A percentile compares a stretch with the other conserved stretches of the same genome.
Conservation (phyloP, 2,888 invertebrate genomes). For the Antheraea yamamai region DNA sequence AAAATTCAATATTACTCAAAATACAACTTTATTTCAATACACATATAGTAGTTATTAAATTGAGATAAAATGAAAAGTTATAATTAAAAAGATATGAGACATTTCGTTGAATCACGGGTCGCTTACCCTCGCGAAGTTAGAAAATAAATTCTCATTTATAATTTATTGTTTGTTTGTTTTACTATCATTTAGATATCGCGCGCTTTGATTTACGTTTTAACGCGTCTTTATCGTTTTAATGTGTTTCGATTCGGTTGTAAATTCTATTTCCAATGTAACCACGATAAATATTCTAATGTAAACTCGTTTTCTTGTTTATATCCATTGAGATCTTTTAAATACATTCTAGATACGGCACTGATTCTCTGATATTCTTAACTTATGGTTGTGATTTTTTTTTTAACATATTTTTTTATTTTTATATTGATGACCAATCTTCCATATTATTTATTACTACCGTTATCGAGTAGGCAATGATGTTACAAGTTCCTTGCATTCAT, state of each 20-base stretch:
- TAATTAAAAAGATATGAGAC: background rate
- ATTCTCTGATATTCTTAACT: background rate
- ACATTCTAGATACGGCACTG: background rate
- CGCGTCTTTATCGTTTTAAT: slow-evolving; percentile 12
- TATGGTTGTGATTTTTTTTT: background rate
- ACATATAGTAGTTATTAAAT: background rate
- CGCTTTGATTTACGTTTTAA: slow-evolving; percentile 19
- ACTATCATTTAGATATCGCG: slow-evolving; percentile 11
- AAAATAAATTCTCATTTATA: slow-evolving; percentile 52
- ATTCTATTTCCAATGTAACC: background rate
- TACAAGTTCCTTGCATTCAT: no score
- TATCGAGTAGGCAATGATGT: no score
- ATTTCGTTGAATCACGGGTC: slow-evolving; percentile 63
- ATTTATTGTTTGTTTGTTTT: slow-evolving; percentile 30
- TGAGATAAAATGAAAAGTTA: background rate
- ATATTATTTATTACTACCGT: no score
- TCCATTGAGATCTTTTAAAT: background rate
- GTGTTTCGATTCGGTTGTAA: background rate
- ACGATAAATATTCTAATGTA: background rate
- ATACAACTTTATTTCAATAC: slow-evolving; percentile 14
- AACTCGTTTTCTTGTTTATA: background rate
- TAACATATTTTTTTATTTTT: no score
- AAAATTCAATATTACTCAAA: background rate
- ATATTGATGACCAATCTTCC: no score
- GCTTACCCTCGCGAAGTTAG: slow-evolving; percentile 64